Conservation (phyloP, 1,140 invertebrate genomes). For the Helicoverpa armigera region DNA sequence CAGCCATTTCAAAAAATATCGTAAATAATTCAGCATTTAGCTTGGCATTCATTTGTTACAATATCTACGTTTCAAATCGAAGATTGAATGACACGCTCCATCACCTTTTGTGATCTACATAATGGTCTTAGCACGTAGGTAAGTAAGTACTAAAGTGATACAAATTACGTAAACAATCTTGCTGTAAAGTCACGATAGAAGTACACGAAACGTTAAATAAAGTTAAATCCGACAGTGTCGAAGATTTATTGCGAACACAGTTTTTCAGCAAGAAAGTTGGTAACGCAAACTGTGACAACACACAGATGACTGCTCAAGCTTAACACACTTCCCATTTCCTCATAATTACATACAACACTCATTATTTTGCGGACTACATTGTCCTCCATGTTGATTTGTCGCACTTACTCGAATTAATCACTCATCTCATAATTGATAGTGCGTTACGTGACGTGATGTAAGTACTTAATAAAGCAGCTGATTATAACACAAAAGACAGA, state of each 20-base stretch:
- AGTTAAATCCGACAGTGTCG: background rate
- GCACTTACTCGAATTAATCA: background rate
- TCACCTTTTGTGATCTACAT: conserved; percentile 52
- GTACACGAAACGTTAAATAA: conserved; percentile 24
- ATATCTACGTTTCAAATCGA: conserved; percentile 1
- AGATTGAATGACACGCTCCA: conserved; percentile 50
- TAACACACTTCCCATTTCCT: conserved; percentile 43
- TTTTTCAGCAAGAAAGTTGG: conserved; percentile 19
- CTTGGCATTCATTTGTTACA: conserved; percentile 25
- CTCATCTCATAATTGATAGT: conserved; percentile 23
- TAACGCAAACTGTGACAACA: conserved; percentile 15
- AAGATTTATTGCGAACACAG: conserved; percentile 1
- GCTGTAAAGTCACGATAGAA: background rate
- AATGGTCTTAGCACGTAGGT: conserved; percentile 15
- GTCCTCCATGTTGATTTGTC: conserved; percentile 33
- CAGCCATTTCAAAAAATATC: background rate
- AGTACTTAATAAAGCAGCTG: background rate
- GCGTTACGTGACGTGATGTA: conserved; percentile 12
- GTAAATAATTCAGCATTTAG: conserved; percentile 5
- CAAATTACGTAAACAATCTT: conserved; percentile 40
- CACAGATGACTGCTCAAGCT: conserved; percentile 48
- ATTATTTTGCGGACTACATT: conserved; percentile 30
- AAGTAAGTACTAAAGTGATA: conserved; percentile 29
- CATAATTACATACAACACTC: conserved; percentile 39
- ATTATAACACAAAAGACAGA: conserved; percentile 9